Evolutionary conservation across 2,113 vertebrate genomes (phyloP).

Genomic region (Gymnogyps californianus): DNA sequence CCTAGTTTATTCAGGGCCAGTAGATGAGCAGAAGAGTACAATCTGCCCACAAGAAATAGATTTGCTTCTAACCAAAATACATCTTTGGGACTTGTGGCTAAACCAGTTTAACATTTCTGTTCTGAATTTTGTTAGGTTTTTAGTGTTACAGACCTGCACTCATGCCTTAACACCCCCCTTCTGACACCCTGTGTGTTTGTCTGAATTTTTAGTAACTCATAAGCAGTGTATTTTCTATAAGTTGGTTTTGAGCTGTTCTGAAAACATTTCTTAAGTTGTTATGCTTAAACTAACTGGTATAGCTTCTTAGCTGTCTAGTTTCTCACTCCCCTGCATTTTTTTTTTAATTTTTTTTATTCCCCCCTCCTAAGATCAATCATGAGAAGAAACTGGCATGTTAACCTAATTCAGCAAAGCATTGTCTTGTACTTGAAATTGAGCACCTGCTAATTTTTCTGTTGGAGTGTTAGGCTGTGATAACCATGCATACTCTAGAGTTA

Average conservation of each 20-base stretch:
- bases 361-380: background rate
- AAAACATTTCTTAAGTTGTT: background rate
- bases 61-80: background rate
- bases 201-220: background rate
- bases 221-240: background rate
- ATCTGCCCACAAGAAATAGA: background rate
- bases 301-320: background rate
- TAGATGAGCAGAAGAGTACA: background rate
- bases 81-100: background rate
- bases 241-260: background rate
- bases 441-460: background rate
- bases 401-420: background rate
- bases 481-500: background rate
- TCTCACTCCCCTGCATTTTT: background rate
- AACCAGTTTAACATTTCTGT: background rate
- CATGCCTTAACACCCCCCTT: background rate
- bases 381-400: background rate
- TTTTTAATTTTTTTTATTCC: no score
- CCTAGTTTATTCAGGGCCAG: background rate
- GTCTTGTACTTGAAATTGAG: background rate
- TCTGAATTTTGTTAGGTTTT: background rate
- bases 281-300: background rate
- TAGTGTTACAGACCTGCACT: background rate
- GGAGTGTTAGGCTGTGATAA: background rate
- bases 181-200: background rate